These are phyloP conservation scores for Tachycineta bicolor DNA, from an alignment of 2,113 vertebrate genomes.

Conservation along the genomic window DNA sequence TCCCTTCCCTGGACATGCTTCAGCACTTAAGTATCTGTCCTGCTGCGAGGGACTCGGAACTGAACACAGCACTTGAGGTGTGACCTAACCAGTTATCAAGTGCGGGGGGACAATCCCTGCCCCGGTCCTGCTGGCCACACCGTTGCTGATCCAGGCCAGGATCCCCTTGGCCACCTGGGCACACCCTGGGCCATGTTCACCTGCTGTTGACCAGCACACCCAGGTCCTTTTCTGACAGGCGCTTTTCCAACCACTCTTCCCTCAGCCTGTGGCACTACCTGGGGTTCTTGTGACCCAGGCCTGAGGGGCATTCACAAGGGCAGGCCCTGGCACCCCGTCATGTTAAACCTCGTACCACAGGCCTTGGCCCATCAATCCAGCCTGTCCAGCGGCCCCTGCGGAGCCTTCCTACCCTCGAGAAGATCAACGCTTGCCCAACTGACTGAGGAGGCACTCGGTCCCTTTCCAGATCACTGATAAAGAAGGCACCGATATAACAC, in stretches of 20 bases:
- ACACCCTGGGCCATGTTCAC: too few species aligned
- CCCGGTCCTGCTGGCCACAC: rapidly evolving
- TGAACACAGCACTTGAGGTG: background rate
- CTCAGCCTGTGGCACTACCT: background rate
- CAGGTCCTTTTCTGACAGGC: rapidly evolving
- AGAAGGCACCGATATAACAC: too few species aligned
- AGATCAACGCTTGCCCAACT: rapidly evolving
- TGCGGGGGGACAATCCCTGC: rapidly evolving
- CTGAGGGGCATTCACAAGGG: background rate
- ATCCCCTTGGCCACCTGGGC: too few species aligned
- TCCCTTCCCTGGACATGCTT: rapidly evolving
- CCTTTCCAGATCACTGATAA: background rate
- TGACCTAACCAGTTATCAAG: rapidly evolving
- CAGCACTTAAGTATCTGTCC: background rate
- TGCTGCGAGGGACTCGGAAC: background rate
- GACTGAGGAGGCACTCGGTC: background rate
- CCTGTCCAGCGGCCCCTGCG: background rate
- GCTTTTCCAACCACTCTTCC: background rate
- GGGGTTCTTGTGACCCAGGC: background rate
- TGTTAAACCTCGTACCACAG: background rate
- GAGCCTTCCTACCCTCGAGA: background rate
- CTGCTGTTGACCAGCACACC: background rate
- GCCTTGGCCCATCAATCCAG: rapidly evolving
- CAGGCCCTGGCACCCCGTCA: background rate
- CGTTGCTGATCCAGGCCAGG: background rate